A percentile compares a stretch with the other conserved stretches of the same genome.
Evolutionary conservation across 1,140 invertebrate genomes (phyloP).

Genomic region (Ceratosolen solmsi): DNA sequence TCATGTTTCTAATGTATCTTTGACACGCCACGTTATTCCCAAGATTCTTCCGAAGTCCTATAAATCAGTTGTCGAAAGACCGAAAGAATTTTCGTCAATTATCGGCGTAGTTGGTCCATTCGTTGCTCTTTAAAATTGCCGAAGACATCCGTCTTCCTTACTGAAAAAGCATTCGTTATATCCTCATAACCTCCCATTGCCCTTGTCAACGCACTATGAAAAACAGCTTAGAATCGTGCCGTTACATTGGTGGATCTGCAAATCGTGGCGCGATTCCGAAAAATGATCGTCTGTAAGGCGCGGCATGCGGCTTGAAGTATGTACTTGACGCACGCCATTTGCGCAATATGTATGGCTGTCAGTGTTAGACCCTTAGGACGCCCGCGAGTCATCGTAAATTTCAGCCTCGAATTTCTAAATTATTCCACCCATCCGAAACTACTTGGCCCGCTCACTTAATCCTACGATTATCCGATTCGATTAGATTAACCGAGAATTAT

Average conservation of each 20-base stretch:
- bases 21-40: not conserved
- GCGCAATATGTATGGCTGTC: not conserved
- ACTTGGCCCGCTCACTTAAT: not conserved
- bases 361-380: not conserved
- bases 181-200: too few species aligned
- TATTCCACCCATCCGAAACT: not conserved
- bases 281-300: not conserved
- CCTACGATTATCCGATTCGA: slow-evolving; percentile 11
- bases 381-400: not conserved
- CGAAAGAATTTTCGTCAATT: not conserved
- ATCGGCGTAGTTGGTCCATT: too few species aligned
- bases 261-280: not conserved
- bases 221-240: too few species aligned
- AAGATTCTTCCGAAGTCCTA: not conserved
- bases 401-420: slow-evolving; percentile 13
- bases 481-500: slow-evolving; percentile 11
- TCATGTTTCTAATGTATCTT: not conserved
- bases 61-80: not conserved
- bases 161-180: too few species aligned
- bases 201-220: too few species aligned
- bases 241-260: not conserved
- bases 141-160: too few species aligned
- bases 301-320: slow-evolving; percentile 44
- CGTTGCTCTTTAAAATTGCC: not conserved
- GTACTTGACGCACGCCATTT: slow-evolving; percentile 42